Base-by-base conservation (phyloP, 2,888 invertebrate genomes). In the Rhimphoctona megacephalus region DNA sequence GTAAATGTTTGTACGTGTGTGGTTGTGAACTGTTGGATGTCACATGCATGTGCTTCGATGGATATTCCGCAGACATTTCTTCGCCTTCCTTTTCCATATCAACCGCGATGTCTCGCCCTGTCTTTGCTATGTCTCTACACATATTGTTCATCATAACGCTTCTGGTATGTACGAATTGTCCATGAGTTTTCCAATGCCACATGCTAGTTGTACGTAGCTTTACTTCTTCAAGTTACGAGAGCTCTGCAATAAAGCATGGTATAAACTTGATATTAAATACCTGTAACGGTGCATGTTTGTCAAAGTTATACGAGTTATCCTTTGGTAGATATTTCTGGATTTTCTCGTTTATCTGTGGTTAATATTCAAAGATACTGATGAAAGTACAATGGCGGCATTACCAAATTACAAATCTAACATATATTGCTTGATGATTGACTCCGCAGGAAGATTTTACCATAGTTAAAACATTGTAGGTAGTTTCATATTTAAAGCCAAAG, bases 241-340 rank as follows among this genome's bases (percentile, higher is more conserved):
- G 36, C 73, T 72, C 69, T 57, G 80, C 85, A 86, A 89, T 91
- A 90, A 90, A 89, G 88, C 81, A 81, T 25, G 74, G 78, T 83
- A 88, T 91, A 91, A 91, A 90, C 88, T 90, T 90, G 89, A 90
- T 91, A 92, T 92, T 91, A 92, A 92, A 91, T 88, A 87, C 81
- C 83, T 74, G 85, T 89, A 90, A 91, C 88, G 85, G 87, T 83
- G 82, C 88, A 80, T 81, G 85, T 81, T 36, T 57, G 54, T 43
- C 33, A 43, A 70, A 86, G 85, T 85, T 82, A 22, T 25, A 69
- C 11, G 57, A 43, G 57, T 4, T 8, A 70, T 69, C 57, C 74
- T 83, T 79, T 67, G 74, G 4, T 86, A 17, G 39, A 81, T 85
- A 85, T 83, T 87, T 88, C 88, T 88, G 85, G 87, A 77, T 46